These are phyloP conservation scores for Rhinoderma darwinii DNA, from an alignment of 2,113 vertebrate species.

Conservation along the genomic window DNA sequence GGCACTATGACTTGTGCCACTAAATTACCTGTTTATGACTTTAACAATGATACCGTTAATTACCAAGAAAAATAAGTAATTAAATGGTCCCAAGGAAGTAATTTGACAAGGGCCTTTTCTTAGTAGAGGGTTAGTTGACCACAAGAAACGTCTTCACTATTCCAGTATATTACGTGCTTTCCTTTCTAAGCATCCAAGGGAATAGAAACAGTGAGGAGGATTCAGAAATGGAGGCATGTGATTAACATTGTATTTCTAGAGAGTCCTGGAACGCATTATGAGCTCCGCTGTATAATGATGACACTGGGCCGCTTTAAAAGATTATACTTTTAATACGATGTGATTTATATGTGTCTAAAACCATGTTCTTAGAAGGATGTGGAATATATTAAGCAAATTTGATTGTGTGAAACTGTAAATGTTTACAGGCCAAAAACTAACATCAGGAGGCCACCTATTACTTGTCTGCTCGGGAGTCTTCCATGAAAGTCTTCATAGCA, in stretches of 20 bases:
- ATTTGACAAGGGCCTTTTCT: neutral
- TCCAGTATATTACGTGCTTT: neutral
- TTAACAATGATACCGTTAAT: too few relatives aligned
- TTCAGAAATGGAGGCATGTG: neutral
- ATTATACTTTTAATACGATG: slow-evolving; percentile 24
- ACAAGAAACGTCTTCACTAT: neutral
- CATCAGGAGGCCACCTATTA: neutral
- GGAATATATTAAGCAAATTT: neutral
- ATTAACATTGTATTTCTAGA: slow-evolving; percentile 1
- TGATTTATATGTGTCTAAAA: slow-evolving; percentile 21
- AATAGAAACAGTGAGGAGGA: neutral
- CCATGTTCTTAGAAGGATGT: neutral
- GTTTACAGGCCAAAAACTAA: neutral
- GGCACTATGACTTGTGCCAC: too few relatives aligned
- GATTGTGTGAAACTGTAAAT: slow-evolving; percentile 10
- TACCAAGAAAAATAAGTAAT: too few relatives aligned
- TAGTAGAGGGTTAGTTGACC: neutral
- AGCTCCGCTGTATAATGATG: neutral
- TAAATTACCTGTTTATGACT: too few relatives aligned
- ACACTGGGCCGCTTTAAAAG: neutral
- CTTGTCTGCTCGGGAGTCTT: neutral
- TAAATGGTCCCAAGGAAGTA: too few relatives aligned
- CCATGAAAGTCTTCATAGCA: neutral
- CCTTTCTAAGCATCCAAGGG: neutral
- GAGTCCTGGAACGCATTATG: slow-evolving; percentile 14